Base-by-base conservation (phyloP, 2,113 vertebrate species). In the Noturus placidus region DNA sequence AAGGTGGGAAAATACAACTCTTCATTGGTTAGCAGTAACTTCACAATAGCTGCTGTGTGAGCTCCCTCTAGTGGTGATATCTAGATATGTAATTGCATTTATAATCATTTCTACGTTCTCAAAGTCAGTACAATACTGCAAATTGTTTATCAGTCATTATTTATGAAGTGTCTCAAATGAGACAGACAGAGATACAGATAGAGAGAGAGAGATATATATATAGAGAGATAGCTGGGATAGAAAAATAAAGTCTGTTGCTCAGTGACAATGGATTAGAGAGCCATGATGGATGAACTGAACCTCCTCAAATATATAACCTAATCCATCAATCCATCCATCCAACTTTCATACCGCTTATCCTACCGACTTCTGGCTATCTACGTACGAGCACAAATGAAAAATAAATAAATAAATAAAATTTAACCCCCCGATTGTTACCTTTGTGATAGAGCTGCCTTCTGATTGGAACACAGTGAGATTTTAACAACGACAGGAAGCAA, bases 1-100 rank as follows among this genome's bases (percentile, higher is more conserved):
- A 83, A 87, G 69, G 56, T 87, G 81, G 65, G 46, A 91, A 69
- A 87, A 74, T 85, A 91, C 85, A 83, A 50, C 88, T 81, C 67
- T 70, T 76, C 85, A 87, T 19, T 15, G 5, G 10, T 87, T 63
- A 90, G 35, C 22, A 61, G 46, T 78, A 30, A 61, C n/a, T 80
- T 30, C 4, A n/a, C 70, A 25, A 46, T 52, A 27, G 6, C 54
- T 86, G 80, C 78, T 76, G 52, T 52, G 56, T 46, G 46, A 46
- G 83, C 38, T 56, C 87, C 83, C 61, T 57, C 33, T 82, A 59
- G n/a, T 59, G 56, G 59, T 82, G 6, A 65, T 9, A 5, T n/a
- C 22, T 25, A 42, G 38, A 42, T 42, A 2, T 38, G 17, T 22
- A 42, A 74, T 42, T 42, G 33, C 38, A 74, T 42, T 42, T 42